Percentiles rank a stretch among this genome's conserved stretches.
These are phyloP conservation scores for Pseudomyrmex sp. DNA, from an alignment of 1,140 invertebrate genomes.

Conservation along the genomic window DNA sequence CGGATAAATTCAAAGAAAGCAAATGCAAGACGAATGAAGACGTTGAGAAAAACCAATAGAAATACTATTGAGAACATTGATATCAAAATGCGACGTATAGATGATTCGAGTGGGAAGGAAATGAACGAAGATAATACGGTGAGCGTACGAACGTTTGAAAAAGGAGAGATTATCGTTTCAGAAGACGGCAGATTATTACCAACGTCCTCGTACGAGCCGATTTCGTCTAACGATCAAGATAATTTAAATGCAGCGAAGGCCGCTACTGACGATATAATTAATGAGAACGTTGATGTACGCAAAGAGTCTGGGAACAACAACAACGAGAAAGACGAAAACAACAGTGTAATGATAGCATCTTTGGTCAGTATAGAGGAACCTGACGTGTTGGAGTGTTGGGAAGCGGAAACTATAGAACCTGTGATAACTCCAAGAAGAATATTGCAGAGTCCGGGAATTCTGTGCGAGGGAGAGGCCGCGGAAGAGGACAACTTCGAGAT, in stretches of 20 bases:
- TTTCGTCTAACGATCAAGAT: constrained; percentile 36
- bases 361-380: constrained; percentile 83
- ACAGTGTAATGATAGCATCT: constrained; percentile 68
- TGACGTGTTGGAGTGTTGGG: constrained; percentile 84
- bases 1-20: constrained; percentile 75
- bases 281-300: constrained; percentile 17
- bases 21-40: constrained; percentile 62
- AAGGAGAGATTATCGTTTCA: constrained; percentile 82
- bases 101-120: constrained; percentile 51
- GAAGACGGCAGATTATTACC: constrained; percentile 80
- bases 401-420: constrained; percentile 80
- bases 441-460: constrained; percentile 60
- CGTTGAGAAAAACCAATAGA: constrained; percentile 37
- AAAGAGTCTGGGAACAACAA: constrained; percentile 42
- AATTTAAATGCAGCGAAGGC: not conserved
- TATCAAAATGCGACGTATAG: constrained; percentile 48
- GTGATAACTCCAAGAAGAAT: constrained; percentile 72
- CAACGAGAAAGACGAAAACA: constrained; percentile 64
- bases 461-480: constrained; percentile 69
- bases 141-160: constrained; percentile 79
- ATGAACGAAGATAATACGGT: constrained; percentile 53
- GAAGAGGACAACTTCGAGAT: constrained; percentile 66
- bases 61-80: constrained; percentile 62
- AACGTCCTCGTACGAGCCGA: constrained; percentile 71
- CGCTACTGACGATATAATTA: not conserved